Conservation (phyloP, 2,797 vertebrate genomes). For the Pantherophis alleghaniensis region DNA sequence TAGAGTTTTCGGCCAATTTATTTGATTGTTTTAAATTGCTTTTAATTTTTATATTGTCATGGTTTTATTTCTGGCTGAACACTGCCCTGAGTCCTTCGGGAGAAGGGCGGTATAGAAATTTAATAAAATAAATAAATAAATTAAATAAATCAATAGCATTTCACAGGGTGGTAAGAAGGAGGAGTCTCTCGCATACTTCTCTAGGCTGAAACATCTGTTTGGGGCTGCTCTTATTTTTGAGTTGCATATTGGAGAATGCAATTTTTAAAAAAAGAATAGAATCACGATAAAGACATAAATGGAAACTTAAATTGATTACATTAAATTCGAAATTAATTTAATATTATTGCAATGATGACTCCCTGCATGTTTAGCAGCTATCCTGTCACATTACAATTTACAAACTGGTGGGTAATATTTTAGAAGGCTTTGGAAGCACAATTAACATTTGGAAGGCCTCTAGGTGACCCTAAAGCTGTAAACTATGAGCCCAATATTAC, state of each 20-base stretch:
- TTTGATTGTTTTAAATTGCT: no score
- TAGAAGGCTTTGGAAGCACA: neutral
- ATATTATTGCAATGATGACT: neutral
- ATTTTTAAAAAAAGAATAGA: neutral
- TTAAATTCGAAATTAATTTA: neutral
- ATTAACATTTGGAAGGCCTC: neutral
- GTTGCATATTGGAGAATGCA: neutral
- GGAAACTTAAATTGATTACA: neutral
- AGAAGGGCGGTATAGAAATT: no score
- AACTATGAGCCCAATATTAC: neutral
- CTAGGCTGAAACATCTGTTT: neutral
- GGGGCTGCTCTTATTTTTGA: neutral
- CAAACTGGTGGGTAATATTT: neutral
- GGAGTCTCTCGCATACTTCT: neutral
- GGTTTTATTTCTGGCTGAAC: no score
- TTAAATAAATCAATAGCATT: neutral
- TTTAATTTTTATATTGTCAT: no score
- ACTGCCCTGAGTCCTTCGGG: no score
- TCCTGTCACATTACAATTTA: neutral
- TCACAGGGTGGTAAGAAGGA: neutral
- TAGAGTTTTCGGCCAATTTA: no score
- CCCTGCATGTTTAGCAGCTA: neutral
- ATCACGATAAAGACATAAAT: neutral
- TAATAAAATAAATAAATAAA: no score
- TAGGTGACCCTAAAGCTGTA: neutral